Conservation (phyloP, 2,888 invertebrate genomes). For the Drosophila paucipuncta region DNA sequence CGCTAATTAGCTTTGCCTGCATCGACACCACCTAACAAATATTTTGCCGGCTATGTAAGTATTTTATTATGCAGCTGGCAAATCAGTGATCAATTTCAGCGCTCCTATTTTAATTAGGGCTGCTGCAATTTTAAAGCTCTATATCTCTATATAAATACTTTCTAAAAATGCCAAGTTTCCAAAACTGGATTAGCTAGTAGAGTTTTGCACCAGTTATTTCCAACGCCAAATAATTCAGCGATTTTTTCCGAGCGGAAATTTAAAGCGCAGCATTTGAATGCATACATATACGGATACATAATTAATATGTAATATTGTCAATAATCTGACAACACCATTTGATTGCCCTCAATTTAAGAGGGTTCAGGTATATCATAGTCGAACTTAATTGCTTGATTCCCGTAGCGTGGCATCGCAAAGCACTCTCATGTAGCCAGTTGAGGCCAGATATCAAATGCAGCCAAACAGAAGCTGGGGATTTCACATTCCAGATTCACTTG, state of each 20-base stretch:
- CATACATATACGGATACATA: conserved; percentile 24
- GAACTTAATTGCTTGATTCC: conserved; percentile 6
- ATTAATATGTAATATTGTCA: neutral
- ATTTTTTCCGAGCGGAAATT: neutral
- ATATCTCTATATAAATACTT: neutral
- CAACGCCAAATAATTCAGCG: conserved; percentile 47
- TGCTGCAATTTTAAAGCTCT: neutral
- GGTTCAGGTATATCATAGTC: neutral
- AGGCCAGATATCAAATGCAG: conserved; percentile 5
- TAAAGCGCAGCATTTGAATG: conserved; percentile 12
- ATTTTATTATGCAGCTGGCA: neutral
- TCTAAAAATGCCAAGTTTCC: neutral
- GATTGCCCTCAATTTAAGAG: neutral
- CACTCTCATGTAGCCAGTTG: conserved; percentile 32
- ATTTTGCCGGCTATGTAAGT: conserved; percentile 5
- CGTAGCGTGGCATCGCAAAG: conserved; percentile 36
- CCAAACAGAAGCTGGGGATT: conserved; percentile 14
- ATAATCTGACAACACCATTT: neutral
- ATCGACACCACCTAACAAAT: conserved; percentile 1
- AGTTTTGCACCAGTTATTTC: conserved; percentile 6
- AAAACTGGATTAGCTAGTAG: neutral
- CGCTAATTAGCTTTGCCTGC: conserved; percentile 56
- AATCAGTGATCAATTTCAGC: neutral
- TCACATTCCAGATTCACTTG: conserved; percentile 10
- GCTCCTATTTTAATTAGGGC: neutral